Evolutionary conservation across 2,888 invertebrate species (phyloP).

Genomic region (Epiblema foenella): DNA sequence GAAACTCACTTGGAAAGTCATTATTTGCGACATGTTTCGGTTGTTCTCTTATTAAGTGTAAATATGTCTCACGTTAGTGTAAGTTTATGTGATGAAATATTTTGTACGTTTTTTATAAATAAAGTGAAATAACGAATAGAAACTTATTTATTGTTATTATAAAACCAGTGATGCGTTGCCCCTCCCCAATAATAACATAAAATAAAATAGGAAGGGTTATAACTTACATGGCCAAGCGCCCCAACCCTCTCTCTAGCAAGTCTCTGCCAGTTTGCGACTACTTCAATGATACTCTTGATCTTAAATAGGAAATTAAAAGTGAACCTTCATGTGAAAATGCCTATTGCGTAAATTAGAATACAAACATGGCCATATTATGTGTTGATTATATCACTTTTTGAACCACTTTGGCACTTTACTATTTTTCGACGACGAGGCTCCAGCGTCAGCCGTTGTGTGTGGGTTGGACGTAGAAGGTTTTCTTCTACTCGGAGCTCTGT

Average conservation of each 20-base stretch:
- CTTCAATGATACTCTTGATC: too few species aligned
- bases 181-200: too few species aligned
- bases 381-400: constrained; percentile 61
- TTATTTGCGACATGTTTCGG: too few species aligned
- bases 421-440: constrained; percentile 65
- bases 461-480: constrained; percentile 56
- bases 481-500: constrained; percentile 73
- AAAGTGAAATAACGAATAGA: constrained; percentile 2
- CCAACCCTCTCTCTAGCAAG: too few species aligned
- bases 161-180: constrained; percentile 11
- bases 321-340: background rate
- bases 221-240: too few species aligned
- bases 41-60: too few species aligned
- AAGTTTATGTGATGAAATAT: background rate
- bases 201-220: too few species aligned
- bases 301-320: background rate
- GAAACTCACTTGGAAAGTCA: too few species aligned
- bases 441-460: constrained; percentile 51
- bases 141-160: constrained; percentile 9
- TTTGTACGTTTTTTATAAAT: constrained; percentile 7
- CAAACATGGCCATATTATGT: background rate
- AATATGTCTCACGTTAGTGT: too few species aligned
- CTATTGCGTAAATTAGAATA: background rate
- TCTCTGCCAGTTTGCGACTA: too few species aligned
- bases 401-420: constrained; percentile 81